Conservation (phyloP, 2,888 invertebrate species). For the Gandaritis pyraliata region DNA sequence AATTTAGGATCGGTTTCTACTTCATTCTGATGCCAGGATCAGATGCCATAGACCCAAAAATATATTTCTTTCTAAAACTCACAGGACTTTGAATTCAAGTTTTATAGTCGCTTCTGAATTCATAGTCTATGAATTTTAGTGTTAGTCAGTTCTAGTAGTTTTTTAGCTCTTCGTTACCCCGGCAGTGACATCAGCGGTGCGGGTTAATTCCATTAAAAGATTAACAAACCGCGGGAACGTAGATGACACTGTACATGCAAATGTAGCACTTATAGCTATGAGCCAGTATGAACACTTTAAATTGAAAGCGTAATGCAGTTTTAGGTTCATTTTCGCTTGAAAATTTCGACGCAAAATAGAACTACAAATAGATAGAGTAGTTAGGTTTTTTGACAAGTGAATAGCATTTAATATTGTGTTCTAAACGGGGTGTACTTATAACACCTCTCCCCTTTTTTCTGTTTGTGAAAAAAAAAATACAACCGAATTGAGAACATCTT, state of each 20-base stretch:
- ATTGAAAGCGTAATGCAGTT: slow-evolving; percentile 20
- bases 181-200: slow-evolving; percentile 67
- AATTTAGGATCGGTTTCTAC: no score
- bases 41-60: no score
- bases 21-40: no score
- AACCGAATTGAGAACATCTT: no score
- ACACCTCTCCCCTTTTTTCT: no score
- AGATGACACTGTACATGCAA: slow-evolving; percentile 54
- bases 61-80: no score
- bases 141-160: neutral
- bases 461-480: no score
- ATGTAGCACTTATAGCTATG: slow-evolving; percentile 35
- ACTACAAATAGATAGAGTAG: neutral
- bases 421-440: no score
- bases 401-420: no score
- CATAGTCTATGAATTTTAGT: no score
- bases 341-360: neutral
- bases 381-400: neutral
- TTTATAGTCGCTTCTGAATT: no score
- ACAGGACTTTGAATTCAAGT: no score
- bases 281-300: slow-evolving; percentile 15
- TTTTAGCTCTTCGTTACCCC: slow-evolving; percentile 52
- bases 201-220: slow-evolving; percentile 80
- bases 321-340: slow-evolving; percentile 6
- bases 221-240: slow-evolving; percentile 73